Base-by-base conservation (phyloP, 2,113 vertebrate genomes). In the Perca fluviatilis region DNA sequence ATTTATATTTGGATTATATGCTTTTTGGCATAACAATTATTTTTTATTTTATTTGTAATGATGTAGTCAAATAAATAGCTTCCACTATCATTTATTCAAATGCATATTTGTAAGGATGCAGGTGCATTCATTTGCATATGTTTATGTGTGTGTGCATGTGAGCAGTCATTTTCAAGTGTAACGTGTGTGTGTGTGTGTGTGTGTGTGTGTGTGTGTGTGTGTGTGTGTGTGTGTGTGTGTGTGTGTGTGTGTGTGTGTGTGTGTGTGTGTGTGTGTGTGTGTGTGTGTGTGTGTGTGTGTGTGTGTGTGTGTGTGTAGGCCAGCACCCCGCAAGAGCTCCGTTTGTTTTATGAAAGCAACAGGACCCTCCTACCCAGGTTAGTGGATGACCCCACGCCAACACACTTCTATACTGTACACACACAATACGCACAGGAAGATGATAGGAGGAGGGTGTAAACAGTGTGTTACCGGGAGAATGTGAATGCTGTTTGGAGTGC, bases 291-390 rank as follows among this genome's bases (percentile, higher is more conserved):
- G 40, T 71, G 36, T 86, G 21, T 89, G 11, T 86, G 23, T 80
- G 14, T 65, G 33, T 77, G 43, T 82, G 15, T 57, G 21, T 82
- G 36, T 83, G 56, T 68, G 2, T 80, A 99, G 98, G 98, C 98
- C 80, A 98, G 96, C 93, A 97, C 97, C 66, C 98, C 98, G 0
- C 98, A 99, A 88, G 97, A 99, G 83, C 97, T 99, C 36, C 97
- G 98, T 16, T 95, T 97, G 68, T 99, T 97, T 94, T 99, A 99
- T 4, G 97, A 98, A 95, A 98, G 96, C 94, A 97, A 97, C 95
- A 96, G 95, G 94, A 97, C 92, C 47, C 94, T 99, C 77, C 93
- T 96, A 83, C 98, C 98, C 49, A 97, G 94, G 98, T 99, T 90
- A 96, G 97, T 90, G 23, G 3, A 25, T 1, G 19, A 65, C 25